Conservation (phyloP, 2,888 invertebrate species). For the Phasia obesa region DNA sequence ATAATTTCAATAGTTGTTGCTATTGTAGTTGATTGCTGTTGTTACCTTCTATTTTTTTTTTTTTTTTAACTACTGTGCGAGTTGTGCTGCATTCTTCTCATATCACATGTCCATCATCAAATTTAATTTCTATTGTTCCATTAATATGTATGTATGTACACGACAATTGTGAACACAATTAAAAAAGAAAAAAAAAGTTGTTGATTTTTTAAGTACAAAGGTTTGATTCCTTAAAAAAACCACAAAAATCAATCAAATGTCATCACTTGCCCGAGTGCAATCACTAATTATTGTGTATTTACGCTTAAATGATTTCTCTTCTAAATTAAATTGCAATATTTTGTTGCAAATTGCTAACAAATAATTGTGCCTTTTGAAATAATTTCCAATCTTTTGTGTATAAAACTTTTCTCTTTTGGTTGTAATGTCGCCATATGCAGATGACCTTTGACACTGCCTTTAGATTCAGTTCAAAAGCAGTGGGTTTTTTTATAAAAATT, state of each 20-base stretch:
- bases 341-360: slow-evolving; percentile 18
- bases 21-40: background rate
- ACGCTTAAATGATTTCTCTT: slow-evolving; percentile 57
- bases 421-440: slow-evolving; percentile 64
- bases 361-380: slow-evolving; percentile 25
- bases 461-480: slow-evolving; percentile 49
- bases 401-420: background rate
- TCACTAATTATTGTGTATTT: slow-evolving; percentile 63
- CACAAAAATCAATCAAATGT: slow-evolving; percentile 66
- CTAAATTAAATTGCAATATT: slow-evolving; percentile 56
- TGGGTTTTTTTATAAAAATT: background rate
- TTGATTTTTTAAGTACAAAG: slow-evolving; percentile 53
- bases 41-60: slow-evolving; percentile 2
- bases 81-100: slow-evolving; percentile 4
- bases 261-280: slow-evolving; percentile 62
- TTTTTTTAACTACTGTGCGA: background rate
- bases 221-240: slow-evolving; percentile 9
- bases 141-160: too few relatives aligned
- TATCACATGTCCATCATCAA: slow-evolving; percentile 63
- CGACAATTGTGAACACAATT: slow-evolving; percentile 42
- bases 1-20: background rate
- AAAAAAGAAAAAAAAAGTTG: slow-evolving; percentile 41
- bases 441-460: slow-evolving; percentile 73
- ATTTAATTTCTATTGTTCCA: slow-evolving; percentile 51
- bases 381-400: slow-evolving; percentile 5